Percentiles rank a stretch among this genome's conserved stretches.
Evolutionary conservation across 2,888 invertebrate genomes (phyloP).

Genomic region (Andrena bicolor): DNA sequence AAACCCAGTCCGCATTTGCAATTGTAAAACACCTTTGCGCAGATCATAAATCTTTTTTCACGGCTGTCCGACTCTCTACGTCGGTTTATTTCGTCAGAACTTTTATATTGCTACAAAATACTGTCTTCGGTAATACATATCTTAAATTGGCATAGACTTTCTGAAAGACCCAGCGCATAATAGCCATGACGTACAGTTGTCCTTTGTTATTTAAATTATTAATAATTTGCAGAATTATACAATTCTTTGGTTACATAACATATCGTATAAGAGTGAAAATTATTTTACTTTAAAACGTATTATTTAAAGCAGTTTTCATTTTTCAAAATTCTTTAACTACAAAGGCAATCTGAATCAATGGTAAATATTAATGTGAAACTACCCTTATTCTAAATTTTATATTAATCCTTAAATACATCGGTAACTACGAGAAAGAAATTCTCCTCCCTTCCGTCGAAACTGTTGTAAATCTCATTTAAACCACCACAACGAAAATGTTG

Average conservation of each 20-base stretch:
- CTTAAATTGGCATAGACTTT: neutral
- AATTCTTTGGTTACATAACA: neutral
- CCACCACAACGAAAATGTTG: neutral
- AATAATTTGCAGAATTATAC: slow-evolving; percentile 5
- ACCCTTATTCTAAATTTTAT: neutral
- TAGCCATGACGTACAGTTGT: neutral
- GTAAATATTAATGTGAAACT: neutral
- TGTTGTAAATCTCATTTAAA: neutral
- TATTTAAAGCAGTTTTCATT: neutral
- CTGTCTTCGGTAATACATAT: too few relatives aligned
- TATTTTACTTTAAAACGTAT: too few relatives aligned
- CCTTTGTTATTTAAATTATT: slow-evolving; percentile 2
- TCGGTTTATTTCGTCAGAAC: too few relatives aligned
- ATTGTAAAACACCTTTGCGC: neutral
- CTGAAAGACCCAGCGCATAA: neutral
- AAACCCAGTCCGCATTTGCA: neutral
- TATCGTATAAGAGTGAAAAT: neutral
- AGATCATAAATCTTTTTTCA: too few relatives aligned
- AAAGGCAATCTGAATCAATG: neutral
- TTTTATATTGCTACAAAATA: too few relatives aligned
- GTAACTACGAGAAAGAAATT: neutral
- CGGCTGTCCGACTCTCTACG: too few relatives aligned
- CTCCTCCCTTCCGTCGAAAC: neutral
- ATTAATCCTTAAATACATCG: neutral
- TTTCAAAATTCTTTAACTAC: neutral